phyloP scores from a whole-genome alignment of 2,888 invertebrate species.

The Dermolepida albohirtum region DNA sequence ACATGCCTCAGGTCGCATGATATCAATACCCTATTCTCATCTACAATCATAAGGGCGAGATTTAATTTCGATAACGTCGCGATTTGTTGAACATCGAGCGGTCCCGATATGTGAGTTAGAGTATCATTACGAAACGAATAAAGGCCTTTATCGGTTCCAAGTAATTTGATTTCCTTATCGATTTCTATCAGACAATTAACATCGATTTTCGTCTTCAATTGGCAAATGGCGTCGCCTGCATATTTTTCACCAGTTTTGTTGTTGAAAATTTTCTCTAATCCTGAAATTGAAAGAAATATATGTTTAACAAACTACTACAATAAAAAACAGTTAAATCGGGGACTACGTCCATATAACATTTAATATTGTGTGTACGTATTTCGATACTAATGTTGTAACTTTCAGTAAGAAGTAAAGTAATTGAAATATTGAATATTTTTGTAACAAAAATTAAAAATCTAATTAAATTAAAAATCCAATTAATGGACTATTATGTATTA shows the following conservation, averaged over 20 bases:
- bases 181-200: conserved; percentile 66
- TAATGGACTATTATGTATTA: too few relatives aligned
- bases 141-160: conserved; percentile 74
- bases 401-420: too few relatives aligned
- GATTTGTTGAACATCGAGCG: conserved; percentile 73
- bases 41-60: conserved; percentile 74
- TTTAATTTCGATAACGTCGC: conserved; percentile 69
- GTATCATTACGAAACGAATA: conserved; percentile 61
- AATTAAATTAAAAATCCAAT: too few relatives aligned
- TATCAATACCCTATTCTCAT: conserved; percentile 70
- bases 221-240: conserved; percentile 54
- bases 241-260: conserved; percentile 52
- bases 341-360: too few relatives aligned
- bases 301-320: too few relatives aligned
- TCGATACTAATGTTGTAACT: too few relatives aligned
- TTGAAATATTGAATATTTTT: too few relatives aligned
- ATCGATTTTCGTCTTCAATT: conserved; percentile 57
- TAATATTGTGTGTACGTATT: too few relatives aligned
- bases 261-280: conserved; percentile 57
- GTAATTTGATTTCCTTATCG: conserved; percentile 63
- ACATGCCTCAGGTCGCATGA: conserved; percentile 72
- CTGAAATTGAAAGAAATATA: conserved; percentile 50
- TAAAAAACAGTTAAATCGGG: too few relatives aligned
- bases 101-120: conserved; percentile 67
- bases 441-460: too few relatives aligned